Base-by-base conservation (phyloP, 2,888 invertebrate species). In the Orthonychiurus folsomi region DNA sequence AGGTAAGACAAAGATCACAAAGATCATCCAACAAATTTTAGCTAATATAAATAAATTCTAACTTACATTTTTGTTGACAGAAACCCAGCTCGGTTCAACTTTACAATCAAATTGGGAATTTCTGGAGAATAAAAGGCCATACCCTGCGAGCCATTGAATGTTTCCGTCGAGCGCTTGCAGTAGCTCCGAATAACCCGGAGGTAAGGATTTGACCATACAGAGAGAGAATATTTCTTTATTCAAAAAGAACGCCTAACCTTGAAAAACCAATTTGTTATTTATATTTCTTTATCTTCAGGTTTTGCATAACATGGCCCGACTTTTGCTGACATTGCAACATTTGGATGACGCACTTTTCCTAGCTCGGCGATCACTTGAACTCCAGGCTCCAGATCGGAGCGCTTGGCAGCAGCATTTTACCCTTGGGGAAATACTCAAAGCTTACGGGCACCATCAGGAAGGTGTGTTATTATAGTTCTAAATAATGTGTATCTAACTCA, bases 401-500 rank as follows among this genome's bases (percentile, higher is more conserved):
- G 87, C 90, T 1, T 92, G 91, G 92, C 88, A 89, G 75, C 92
- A 92, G 78, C 90, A 92, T 79, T 89, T 91, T 76, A 91, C 91
- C 3, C 82, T 93, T 61, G 92, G 92, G 3, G 91, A 93, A 79
- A 92, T 93, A 77, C 88, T 91, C 75, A 91, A 90, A 79, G 89
- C 90, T 1, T 90, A 90, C 75, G 91, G 91, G 72, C 90, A 90
- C 76, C 88, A 89, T 79, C 85, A 89, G 80, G 91, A 92, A 78
- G 48, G n/a, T n/a, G n/a, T n/a, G n/a, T n/a, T n/a, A n/a, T n/a
- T n/a, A n/a, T n/a, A n/a, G n/a, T n/a, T n/a, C n/a, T n/a, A n/a
- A n/a, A n/a, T n/a, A n/a, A n/a, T 37, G 15, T 37, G 37, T 37
- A 37, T 37, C 15, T 9, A 37, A 37, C 15, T n/a, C n/a, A n/a